Evolutionary conservation across 1,140 invertebrate species (phyloP).

Genomic region (Philaenus spumarius): DNA sequence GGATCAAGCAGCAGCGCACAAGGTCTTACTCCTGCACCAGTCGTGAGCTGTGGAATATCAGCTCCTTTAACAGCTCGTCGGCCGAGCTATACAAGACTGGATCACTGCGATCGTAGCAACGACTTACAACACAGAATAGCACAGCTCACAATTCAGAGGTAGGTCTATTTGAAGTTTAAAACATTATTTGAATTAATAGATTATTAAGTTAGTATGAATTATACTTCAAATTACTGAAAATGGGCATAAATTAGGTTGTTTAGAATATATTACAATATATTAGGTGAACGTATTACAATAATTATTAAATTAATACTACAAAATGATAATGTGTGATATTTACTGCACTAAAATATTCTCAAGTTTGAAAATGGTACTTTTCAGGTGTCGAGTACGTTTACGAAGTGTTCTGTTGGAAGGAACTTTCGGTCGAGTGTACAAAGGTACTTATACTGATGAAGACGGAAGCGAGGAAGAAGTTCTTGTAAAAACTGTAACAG

Average conservation of each 20-base stretch:
- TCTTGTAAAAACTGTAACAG: slow-evolving; percentile 77
- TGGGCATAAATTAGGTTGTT: too few species aligned
- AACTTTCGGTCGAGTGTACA: slow-evolving; percentile 80
- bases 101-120: slow-evolving; percentile 20
- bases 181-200: too few species aligned
- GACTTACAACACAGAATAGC: slow-evolving; percentile 31
- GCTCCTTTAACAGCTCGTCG: slow-evolving; percentile 12
- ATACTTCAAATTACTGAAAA: too few species aligned
- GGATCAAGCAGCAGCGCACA: slow-evolving; percentile 28
- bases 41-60: slow-evolving; percentile 23
- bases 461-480: slow-evolving; percentile 54
- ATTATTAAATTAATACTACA: too few species aligned
- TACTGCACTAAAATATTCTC: too few species aligned
- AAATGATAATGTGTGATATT: too few species aligned
- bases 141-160: slow-evolving; percentile 31
- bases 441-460: slow-evolving; percentile 58
- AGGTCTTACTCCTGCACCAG: slow-evolving; percentile 25
- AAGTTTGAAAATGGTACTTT: too few species aligned
- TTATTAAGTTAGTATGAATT: too few species aligned
- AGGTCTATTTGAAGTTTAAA: too few species aligned
- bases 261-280: too few species aligned
- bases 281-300: too few species aligned
- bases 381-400: slow-evolving; percentile 27
- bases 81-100: slow-evolving; percentile 23
- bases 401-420: slow-evolving; percentile 42